Conservation (phyloP, 2,797 vertebrate species). For the Sebastes wilsoni region DNA sequence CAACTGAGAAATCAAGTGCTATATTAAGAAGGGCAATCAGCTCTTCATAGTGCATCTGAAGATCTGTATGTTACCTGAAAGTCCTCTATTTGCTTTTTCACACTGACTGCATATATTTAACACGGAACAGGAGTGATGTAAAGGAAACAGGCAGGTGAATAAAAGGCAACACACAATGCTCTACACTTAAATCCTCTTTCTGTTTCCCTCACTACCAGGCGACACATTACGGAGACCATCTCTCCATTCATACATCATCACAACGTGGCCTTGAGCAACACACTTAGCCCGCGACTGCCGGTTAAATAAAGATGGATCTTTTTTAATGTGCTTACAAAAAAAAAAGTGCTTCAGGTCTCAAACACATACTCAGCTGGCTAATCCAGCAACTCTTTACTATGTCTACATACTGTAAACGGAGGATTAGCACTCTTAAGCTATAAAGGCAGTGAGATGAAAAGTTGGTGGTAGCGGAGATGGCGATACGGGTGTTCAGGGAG, state of each 20-base stretch:
- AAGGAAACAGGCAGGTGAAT: not conserved
- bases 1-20: not conserved
- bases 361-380: not conserved
- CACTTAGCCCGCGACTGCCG: conserved; percentile 3
- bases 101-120: not conserved
- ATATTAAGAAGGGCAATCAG: not conserved
- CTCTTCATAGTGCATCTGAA: not conserved
- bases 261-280: conserved; percentile 34
- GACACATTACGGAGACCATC: not conserved
- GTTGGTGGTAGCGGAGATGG: conserved; percentile 30
- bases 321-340: conserved; percentile 9
- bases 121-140: not conserved
- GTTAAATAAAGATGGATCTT: conserved; percentile 37
- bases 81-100: not conserved
- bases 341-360: not conserved
- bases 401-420: conserved; percentile 55
- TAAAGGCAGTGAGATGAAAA: conserved; percentile 52
- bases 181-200: not conserved
- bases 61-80: not conserved
- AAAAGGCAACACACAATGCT: not conserved
- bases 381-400: conserved; percentile 39
- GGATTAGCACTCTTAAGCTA: conserved; percentile 49
- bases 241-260: conserved; percentile 27
- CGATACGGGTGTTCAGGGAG: conserved; percentile 25
- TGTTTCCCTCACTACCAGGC: not conserved